phyloP scores from a whole-genome alignment of 1,140 invertebrate species.

The Chlorops oryzae region DNA sequence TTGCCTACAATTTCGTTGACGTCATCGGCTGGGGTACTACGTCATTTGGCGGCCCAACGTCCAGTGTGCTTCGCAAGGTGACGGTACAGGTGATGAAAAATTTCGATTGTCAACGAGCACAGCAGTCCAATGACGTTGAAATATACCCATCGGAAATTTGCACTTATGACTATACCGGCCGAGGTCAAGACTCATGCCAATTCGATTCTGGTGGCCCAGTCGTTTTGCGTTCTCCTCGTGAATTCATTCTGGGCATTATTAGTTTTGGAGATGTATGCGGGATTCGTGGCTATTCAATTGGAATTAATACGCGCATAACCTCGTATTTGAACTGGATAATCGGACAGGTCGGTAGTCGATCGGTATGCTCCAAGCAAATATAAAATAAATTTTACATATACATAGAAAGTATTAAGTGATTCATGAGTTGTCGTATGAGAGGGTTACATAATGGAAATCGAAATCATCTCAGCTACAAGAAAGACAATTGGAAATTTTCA shows the following conservation, averaged over 20 bases:
- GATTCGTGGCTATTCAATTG: slow-evolving; percentile 46
- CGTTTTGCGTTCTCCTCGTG: slow-evolving; percentile 14
- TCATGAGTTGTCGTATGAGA: too few species aligned
- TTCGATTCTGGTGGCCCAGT: slow-evolving; percentile 43
- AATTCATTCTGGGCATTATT: slow-evolving; percentile 54
- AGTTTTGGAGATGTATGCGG: slow-evolving; percentile 60
- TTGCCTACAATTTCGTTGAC: slow-evolving; percentile 31
- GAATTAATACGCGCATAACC: slow-evolving; percentile 62
- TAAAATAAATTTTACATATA: too few species aligned
- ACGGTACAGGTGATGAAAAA: slow-evolving; percentile 28
- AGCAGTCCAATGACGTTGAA: slow-evolving; percentile 19
- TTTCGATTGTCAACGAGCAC: slow-evolving; percentile 28
- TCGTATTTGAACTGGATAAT: slow-evolving; percentile 64
- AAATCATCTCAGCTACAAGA: too few species aligned
- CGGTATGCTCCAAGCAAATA: too few species aligned
- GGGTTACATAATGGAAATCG: too few species aligned
- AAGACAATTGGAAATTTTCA: too few species aligned
- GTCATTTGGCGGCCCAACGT: slow-evolving; percentile 26
- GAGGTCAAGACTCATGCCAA: slow-evolving; percentile 34
- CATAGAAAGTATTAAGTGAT: too few species aligned
- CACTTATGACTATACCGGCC: slow-evolving; percentile 36
- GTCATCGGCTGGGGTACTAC: slow-evolving; percentile 34
- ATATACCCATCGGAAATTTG: slow-evolving; percentile 31
- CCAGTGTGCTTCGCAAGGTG: slow-evolving; percentile 26
- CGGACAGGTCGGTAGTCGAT: too few species aligned